phyloP scores from a whole-genome alignment of 2,113 vertebrate genomes.

The Bufo bufo region DNA sequence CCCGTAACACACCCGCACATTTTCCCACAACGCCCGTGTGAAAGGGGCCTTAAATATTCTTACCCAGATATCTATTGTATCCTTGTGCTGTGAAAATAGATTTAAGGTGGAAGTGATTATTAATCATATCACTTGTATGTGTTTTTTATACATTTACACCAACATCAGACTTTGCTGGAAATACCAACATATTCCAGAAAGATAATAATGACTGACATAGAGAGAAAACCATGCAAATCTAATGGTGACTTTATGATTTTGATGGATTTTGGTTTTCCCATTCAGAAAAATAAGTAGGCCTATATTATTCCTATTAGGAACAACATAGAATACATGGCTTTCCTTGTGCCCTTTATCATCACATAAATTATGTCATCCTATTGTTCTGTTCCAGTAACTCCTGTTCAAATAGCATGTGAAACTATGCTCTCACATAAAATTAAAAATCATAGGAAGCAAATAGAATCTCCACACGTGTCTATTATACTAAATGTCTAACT shows the following conservation, averaged over 20 bases:
- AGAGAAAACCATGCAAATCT: background rate
- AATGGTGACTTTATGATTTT: background rate
- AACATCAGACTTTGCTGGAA: background rate
- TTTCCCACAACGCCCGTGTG: too few relatives aligned
- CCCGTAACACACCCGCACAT: too few relatives aligned
- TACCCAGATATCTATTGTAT: too few relatives aligned
- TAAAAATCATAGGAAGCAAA: background rate
- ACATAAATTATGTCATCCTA: conserved; percentile 24
- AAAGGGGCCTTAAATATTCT: too few relatives aligned
- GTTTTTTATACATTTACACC: background rate
- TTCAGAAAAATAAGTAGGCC: background rate
- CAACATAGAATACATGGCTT: background rate
- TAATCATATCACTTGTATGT: background rate
- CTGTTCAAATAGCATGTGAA: background rate
- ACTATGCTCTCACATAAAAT: background rate
- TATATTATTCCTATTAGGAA: background rate
- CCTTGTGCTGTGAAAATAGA: too few relatives aligned
- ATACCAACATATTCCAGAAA: background rate
- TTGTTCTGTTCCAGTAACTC: background rate
- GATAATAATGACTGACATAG: background rate
- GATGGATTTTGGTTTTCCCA: background rate
- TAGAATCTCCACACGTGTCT: background rate
- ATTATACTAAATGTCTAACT: background rate
- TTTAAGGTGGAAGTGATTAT: background rate
- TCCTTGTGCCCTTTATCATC: background rate